Evolutionary conservation across 2,888 invertebrate genomes (phyloP), one percentile per base, ranked within the genome.

Genomic region (Ceramica pisi): DNA sequence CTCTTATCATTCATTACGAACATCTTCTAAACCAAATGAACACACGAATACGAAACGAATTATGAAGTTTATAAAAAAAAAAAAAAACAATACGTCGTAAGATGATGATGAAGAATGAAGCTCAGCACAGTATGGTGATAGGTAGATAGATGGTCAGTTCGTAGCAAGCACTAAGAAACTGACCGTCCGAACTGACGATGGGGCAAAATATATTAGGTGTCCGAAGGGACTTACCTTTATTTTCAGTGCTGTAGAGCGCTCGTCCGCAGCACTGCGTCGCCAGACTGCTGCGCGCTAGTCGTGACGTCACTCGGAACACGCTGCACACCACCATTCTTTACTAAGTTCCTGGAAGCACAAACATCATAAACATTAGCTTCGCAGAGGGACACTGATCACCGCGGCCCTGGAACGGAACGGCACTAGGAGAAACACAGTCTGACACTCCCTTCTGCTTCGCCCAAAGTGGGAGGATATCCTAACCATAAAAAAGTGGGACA

Each of bases 201-300:
- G 9, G 23, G 23, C 14, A n/a, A 10, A 31, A 31, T 19, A 55
- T 7, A 9, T 12, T 26, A 21, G 16, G 23, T 19, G 12, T n/a
- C 19, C 2, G 16, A 38, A 53, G 4, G 26, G 50, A 31, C 21
- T 53, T 73, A 84, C 84, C 71, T 90, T 89, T 91, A 44, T 77
- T 83, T 10, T 93, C 89, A 21, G 93, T 91, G 82, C 91, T 90
- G 83, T 91, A 93, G 31, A 89, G 63, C 0, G 87, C 88, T 59
- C 89, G 83, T 35, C 87, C 80, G 70, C 91, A 90, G 83, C 90
- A 90, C 16, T 84, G 87, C 5, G 86, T 62, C 26, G 67, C 67
- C 12, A 84, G 46, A 12, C 81, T 59, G 10, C 77, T 72, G 26
- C 87, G 81, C 46, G 86, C 75, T 8, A 88, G 61, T 51, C 89